Conservation (phyloP, 2,797 vertebrate species). For the Trachops cirrhosus region DNA sequence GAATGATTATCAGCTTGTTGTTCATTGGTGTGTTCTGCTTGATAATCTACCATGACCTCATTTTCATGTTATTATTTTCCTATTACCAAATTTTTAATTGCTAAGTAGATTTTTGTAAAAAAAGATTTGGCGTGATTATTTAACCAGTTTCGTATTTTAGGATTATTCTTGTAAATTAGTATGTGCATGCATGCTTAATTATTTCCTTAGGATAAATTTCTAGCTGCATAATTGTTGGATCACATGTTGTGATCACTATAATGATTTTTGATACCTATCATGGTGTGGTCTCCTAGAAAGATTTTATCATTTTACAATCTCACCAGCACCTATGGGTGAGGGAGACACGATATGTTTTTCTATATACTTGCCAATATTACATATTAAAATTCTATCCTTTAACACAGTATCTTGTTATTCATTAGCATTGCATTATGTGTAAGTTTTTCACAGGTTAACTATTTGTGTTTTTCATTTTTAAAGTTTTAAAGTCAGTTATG, state of each 20-base stretch:
- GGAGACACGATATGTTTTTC: neutral
- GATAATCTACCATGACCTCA: neutral
- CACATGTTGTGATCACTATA: neutral
- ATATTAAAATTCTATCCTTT: neutral
- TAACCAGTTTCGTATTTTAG: neutral
- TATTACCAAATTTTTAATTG: neutral
- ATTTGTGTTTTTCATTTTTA: neutral
- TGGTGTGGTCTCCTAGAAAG: neutral
- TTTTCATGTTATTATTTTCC: neutral
- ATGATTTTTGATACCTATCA: neutral
- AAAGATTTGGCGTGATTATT: neutral
- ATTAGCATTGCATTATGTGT: neutral
- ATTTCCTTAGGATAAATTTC: constrained; percentile 9
- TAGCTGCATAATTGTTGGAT: neutral
- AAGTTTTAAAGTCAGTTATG: neutral
- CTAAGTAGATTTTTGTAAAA: neutral
- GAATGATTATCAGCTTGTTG: neutral
- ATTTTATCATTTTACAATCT: neutral
- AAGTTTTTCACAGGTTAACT: neutral
- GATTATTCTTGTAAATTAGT: neutral
- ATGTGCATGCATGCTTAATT: neutral
- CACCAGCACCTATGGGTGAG: neutral
- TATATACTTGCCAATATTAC: neutral
- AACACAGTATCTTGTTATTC: neutral
- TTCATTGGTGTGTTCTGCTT: neutral